Base-by-base conservation (phyloP, 2,797 vertebrate species). In the Pseudochirops cupreus region DNA sequence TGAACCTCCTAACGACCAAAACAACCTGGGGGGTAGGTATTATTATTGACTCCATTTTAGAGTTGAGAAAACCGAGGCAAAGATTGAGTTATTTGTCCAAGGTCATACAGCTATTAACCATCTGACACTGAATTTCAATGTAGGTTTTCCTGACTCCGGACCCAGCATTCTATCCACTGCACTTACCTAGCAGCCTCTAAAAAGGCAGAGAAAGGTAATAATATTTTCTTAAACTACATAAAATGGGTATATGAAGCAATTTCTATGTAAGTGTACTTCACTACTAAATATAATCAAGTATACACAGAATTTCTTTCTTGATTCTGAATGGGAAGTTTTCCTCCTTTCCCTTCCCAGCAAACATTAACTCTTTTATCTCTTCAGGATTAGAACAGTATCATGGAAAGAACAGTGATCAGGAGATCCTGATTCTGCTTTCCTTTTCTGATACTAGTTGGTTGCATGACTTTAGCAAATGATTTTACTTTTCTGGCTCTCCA, bases 301-400 rank as follows among this genome's bases (percentile, higher is more conserved):
- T 91, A 91, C 1, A 31, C 92, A 94, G 7, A 18, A 90, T 91
- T 53, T 92, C 89, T 89, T 56, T 31, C 31, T 91, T 91, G 21
- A 50, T 29, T 67, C 89, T 50, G 56, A 94, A 91, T 3, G 3
- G 54, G 52, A 7, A 56, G 18, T 89, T 24, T n/a, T 62, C 55
- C 87, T 31, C 89, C 26, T 57, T 92, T 94, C 74, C 56, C n/a
- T 13, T 21, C 50, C 53, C 39, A 87, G n/a, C 57, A 94, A 92
- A 94, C 18, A 50, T 87, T 26, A 87, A 87, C 28, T 74, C 53
- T 54, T 62, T n/a, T 90, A 50, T 95, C 54, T 94, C 58, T 87
- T 50, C 46, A 87, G 74, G 24, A 87, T 87, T 87, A 87, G 26
- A 26, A 46, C 1, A 87, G 21, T 24, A 46, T 50, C 39, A 50